Percentiles rank a stretch among this genome's conserved stretches.
Conservation (phyloP, 2,888 invertebrate genomes). For the Drosophila falleni region DNA sequence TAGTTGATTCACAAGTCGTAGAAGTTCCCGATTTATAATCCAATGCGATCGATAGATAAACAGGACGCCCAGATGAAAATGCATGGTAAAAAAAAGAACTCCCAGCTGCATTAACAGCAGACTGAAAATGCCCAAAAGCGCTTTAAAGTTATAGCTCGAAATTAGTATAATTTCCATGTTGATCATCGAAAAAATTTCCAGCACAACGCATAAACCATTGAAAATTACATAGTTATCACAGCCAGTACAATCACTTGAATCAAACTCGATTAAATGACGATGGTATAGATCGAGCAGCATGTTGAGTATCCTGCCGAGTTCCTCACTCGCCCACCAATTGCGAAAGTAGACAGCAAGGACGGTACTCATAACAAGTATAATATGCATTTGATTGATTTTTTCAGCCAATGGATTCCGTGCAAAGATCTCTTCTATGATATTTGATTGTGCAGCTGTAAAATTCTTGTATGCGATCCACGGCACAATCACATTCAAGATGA, state of each 20-base stretch:
- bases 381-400: constrained; percentile 21
- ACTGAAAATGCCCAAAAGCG: neutral
- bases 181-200: constrained; percentile 32
- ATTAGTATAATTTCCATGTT: neutral
- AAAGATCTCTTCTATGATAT: constrained; percentile 4
- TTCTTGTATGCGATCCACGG: neutral
- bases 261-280: neutral
- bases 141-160: neutral
- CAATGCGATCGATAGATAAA: constrained; percentile 51
- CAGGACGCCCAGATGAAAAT: constrained; percentile 42
- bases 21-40: constrained; percentile 48
- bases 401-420: constrained; percentile 27
- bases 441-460: constrained; percentile 5
- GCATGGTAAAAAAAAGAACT: constrained; percentile 37
- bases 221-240: constrained; percentile 31
- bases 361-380: constrained; percentile 1
- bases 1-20: constrained; percentile 3
- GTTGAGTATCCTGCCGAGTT: constrained; percentile 28
- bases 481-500: constrained; percentile 8
- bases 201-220: constrained; percentile 21
- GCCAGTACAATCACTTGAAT: constrained; percentile 5
- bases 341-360: constrained; percentile 23
- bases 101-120: constrained; percentile 1
- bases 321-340: constrained; percentile 45
- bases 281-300: constrained; percentile 17